Base-by-base conservation (phyloP, 2,888 invertebrate genomes). In the Melieria crassipennis region DNA sequence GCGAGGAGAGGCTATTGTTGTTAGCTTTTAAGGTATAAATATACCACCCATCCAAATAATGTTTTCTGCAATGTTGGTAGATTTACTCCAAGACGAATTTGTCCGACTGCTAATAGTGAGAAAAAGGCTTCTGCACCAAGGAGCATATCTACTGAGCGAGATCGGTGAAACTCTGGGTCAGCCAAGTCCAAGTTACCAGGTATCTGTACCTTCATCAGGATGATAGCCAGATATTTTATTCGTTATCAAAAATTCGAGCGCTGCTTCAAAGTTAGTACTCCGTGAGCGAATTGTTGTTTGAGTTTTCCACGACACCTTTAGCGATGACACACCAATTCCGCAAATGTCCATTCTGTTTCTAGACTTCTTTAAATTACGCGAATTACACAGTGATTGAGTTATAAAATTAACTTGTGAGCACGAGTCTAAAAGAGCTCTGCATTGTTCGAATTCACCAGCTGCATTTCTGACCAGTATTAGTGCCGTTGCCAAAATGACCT, bases 21-120 rank as follows among this genome's bases (percentile, higher is more conserved):
- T 42, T 58, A 60, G 55, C 45, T 57, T 46, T 60, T 13, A 2
- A 3, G 5, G 60, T 11, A 60, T 60, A 71, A 46, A 64, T 13
- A 72, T 0, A 65, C 71, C 47, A 72, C 69, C 74, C 71, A 76
- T 48, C 72, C 74, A 57, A 73, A 66, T 57, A n/a, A 16, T 0
- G 76, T 73, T 52, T 76, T 74, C 68, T 74, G 71, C 4, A 70
- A 56, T 9, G 67, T 61, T 45, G 73, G 73, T n/a, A 75, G 66
- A 55, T 69, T 30, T 30, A 2, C 30, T 30, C 30, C 30, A 30
- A 30, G 30, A 30, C 30, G 30, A 30, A 1, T 30, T 30, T 30
- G 30, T 30, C 30, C 30, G 30, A 30, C 30, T 30, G 30, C 30
- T 30, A 30, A 30, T 30, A 30, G 30, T 30, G 30, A 30, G 30